A percentile compares a stretch with the other conserved stretches of the same genome.
Evolutionary conservation across 2,888 invertebrate genomes (phyloP).

Genomic region (Tridacna crocea): DNA sequence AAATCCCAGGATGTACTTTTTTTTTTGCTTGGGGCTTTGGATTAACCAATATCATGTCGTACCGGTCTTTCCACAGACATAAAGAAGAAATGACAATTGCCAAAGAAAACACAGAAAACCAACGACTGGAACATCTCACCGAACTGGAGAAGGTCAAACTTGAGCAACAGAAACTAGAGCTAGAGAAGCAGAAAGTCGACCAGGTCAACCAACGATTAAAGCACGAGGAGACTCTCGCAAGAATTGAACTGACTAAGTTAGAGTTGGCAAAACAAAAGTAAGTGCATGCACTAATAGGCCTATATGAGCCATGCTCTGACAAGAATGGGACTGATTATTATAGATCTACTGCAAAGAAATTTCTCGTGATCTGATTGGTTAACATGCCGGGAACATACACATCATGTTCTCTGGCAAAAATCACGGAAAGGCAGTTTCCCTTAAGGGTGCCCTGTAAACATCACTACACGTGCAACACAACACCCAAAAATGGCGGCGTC

Average conservation of each 20-base stretch:
- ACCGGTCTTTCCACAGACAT: background rate
- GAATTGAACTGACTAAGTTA: slow-evolving; percentile 12
- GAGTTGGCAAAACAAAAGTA: slow-evolving; percentile 13
- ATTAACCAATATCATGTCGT: background rate
- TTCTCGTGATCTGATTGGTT: no score
- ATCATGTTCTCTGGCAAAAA: no score
- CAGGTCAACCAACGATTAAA: background rate
- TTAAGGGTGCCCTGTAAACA: background rate
- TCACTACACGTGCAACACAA: background rate
- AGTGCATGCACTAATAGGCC: background rate
- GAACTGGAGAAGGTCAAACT: slow-evolving; percentile 14
- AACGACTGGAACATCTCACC: slow-evolving; percentile 4
- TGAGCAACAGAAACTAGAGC: slow-evolving; percentile 6
- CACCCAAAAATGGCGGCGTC: no score
- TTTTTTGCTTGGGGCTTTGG: background rate
- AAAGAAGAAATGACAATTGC: slow-evolving; percentile 12
- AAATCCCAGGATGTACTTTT: no score
- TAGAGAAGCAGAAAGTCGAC: slow-evolving; percentile 11
- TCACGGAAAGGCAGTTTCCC: no score
- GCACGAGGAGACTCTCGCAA: slow-evolving; percentile 16
- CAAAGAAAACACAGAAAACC: slow-evolving; percentile 15
- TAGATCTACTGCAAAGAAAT: no score
- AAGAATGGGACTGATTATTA: background rate
- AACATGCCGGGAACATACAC: no score
- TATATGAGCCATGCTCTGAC: background rate